Conservation (phyloP, 1,140 invertebrate genomes). For the Dinothrombium tinctorium region DNA sequence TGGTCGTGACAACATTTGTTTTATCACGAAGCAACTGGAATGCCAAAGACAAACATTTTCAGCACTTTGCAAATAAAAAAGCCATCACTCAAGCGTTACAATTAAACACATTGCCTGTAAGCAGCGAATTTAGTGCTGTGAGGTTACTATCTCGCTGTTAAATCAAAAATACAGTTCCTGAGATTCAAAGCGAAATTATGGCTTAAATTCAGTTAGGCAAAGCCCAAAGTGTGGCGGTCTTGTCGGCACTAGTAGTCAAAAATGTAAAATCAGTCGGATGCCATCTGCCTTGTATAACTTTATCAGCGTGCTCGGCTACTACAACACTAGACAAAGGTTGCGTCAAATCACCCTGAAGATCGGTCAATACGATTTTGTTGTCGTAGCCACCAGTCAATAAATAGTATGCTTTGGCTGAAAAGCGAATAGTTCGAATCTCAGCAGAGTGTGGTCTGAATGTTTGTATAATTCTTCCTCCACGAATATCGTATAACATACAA, state of each 20-base stretch:
- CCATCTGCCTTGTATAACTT: slow-evolving; percentile 94
- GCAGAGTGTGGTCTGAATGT: slow-evolving; percentile 77
- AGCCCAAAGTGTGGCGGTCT: slow-evolving; percentile 83
- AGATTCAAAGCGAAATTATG: neutral
- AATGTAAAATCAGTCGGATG: slow-evolving; percentile 94
- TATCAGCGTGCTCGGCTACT: slow-evolving; percentile 85
- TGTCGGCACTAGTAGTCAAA: slow-evolving; percentile 85
- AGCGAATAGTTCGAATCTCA: slow-evolving; percentile 80
- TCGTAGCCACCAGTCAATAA: slow-evolving; percentile 92
- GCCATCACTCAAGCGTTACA: no score
- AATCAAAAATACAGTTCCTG: no score
- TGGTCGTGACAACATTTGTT: no score
- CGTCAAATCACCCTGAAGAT: slow-evolving; percentile 75
- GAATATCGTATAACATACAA: slow-evolving; percentile 84
- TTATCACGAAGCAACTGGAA: no score
- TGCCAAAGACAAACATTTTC: no score
- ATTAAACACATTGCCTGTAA: no score
- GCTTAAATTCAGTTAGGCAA: slow-evolving; percentile 32
- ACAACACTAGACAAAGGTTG: slow-evolving; percentile 76
- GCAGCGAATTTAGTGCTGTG: no score
- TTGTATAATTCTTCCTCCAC: slow-evolving; percentile 71
- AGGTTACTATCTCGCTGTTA: no score
- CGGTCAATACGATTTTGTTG: slow-evolving; percentile 76
- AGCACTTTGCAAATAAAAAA: no score
- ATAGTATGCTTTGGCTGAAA: slow-evolving; percentile 92